Evolutionary conservation across 2,888 invertebrate genomes (phyloP).

Genomic region (Diarsia brunnea): DNA sequence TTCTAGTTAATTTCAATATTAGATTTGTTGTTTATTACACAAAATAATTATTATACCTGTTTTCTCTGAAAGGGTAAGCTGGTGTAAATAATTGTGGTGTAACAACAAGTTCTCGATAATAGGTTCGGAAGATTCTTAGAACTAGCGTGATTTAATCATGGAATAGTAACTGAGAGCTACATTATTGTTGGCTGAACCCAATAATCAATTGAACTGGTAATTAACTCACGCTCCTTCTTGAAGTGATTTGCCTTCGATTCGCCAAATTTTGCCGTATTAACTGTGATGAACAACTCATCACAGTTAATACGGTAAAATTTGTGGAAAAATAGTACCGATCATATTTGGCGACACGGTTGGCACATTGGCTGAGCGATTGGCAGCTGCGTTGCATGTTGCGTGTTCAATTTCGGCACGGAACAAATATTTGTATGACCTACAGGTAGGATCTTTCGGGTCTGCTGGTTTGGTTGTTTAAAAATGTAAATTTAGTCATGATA

Average conservation of each 20-base stretch:
- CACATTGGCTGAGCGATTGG: too few relatives aligned
- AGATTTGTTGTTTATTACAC: not conserved
- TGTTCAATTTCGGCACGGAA: not conserved
- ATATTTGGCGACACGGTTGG: too few relatives aligned
- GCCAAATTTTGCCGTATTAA: too few relatives aligned
- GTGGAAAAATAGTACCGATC: too few relatives aligned
- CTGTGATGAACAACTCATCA: too few relatives aligned
- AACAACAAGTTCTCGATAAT: not conserved
- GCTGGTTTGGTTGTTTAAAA: too few relatives aligned
- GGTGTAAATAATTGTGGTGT: constrained; percentile 8
- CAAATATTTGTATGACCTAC: not conserved
- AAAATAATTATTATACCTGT: constrained; percentile 1
- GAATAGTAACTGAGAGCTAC: constrained; percentile 10
- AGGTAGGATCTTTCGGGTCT: too few relatives aligned
- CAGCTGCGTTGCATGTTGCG: too few relatives aligned
- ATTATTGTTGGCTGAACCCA: not conserved
- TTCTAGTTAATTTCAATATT: constrained; percentile 16
- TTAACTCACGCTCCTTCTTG: not conserved
- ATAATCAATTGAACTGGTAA: not conserved
- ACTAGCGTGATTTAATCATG: not conserved
- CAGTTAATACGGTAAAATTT: too few relatives aligned
- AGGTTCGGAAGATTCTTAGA: not conserved
- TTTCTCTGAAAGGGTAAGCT: not conserved
- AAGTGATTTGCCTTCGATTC: too few relatives aligned
- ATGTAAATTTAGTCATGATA: too few relatives aligned